These are phyloP conservation scores for Isurus oxyrinchus DNA, from an alignment of 2,113 vertebrate genomes.

Conservation along the genomic window DNA sequence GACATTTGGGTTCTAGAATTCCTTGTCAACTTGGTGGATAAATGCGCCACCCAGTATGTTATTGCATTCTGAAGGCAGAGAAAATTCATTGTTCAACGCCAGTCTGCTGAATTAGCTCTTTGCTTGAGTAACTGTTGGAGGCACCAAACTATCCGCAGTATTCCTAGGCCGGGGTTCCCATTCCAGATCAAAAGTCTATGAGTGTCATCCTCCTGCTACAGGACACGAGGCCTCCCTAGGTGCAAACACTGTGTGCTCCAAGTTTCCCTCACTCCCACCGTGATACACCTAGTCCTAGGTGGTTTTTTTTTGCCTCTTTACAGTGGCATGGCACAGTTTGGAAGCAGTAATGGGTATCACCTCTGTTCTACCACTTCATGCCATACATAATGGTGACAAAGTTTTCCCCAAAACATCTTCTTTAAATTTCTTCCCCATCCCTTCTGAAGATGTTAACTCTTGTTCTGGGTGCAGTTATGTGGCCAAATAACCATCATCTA, in stretches of 20 bases:
- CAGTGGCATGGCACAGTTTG: neutral
- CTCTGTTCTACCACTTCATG: neutral
- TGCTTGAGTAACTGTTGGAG: neutral
- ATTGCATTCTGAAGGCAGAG: neutral
- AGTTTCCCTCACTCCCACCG: neutral
- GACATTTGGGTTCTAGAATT: neutral
- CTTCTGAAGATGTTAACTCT: neutral
- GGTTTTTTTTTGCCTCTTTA: neutral
- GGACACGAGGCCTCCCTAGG: neutral
- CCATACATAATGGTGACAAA: neutral
- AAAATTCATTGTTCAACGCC: neutral
- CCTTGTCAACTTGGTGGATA: neutral
- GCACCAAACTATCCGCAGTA: neutral
- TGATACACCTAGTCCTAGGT: neutral
- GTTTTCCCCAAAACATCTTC: neutral
- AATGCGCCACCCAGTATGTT: neutral
- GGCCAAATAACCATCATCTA: neutral
- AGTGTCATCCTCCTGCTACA: neutral
- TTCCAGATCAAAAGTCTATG: neutral
- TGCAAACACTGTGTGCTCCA: neutral
- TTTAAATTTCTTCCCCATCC: neutral
- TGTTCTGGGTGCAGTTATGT: neutral
- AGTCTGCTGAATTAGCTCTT: neutral
- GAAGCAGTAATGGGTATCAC: neutral
- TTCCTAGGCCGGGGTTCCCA: neutral